Evolutionary conservation across 2,888 invertebrate genomes (phyloP).

Genomic region (Pachycephus smyrnensis): DNA sequence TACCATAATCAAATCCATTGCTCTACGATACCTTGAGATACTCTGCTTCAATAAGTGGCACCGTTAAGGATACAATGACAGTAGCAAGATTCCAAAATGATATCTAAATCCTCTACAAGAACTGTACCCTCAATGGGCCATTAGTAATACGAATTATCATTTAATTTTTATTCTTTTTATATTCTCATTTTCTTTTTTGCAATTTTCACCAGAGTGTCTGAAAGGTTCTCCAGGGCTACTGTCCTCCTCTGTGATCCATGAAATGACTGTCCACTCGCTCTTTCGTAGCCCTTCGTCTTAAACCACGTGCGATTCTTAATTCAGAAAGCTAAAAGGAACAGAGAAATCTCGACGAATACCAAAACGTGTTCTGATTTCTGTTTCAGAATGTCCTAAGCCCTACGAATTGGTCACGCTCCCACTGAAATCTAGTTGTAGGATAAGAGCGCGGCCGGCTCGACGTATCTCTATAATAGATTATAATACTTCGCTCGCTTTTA

Average conservation of each 20-base stretch:
- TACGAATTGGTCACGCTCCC: conserved; percentile 56
- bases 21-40: neutral
- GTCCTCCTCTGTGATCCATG: neutral
- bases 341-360: conserved; percentile 51
- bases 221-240: neutral
- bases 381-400: conserved; percentile 64
- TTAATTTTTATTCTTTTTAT: neutral
- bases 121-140: neutral
- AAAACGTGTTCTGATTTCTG: conserved; percentile 66
- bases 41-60: neutral
- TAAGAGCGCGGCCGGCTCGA: neutral
- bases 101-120: neutral
- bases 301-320: conserved; percentile 24
- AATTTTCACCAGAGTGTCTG: neutral
- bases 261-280: neutral
- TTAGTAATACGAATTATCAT: neutral
- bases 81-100: neutral
- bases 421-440: conserved; percentile 1
- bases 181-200: neutral
- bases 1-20: neutral
- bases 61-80: neutral
- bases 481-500: neutral
- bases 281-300: neutral
- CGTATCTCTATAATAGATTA: neutral
- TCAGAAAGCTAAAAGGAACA: conserved; percentile 33